A percentile compares a stretch with the other conserved stretches of the same genome.
Conservation (phyloP, 2,888 invertebrate genomes). For the Lordiphosa andalusiaca region DNA sequence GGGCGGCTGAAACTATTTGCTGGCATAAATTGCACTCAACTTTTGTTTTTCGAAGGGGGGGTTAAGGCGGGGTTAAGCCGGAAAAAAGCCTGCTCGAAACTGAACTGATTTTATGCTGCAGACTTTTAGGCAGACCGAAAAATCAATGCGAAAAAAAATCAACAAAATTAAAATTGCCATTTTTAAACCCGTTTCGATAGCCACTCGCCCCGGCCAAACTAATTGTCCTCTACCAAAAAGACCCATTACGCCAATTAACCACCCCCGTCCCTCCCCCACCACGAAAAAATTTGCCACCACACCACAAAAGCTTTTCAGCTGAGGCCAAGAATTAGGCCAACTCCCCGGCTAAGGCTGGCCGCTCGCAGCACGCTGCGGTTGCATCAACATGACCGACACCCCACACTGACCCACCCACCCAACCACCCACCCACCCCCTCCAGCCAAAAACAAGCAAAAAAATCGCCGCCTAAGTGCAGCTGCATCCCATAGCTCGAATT, state of each 20-base stretch:
- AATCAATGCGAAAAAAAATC: too few relatives aligned
- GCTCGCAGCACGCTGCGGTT: slow-evolving; percentile 60
- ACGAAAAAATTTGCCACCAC: neutral
- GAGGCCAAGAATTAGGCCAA: slow-evolving; percentile 56
- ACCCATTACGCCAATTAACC: slow-evolving; percentile 7
- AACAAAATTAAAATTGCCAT: neutral
- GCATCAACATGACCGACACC: slow-evolving; percentile 45
- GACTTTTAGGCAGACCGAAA: too few relatives aligned
- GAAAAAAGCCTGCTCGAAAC: too few relatives aligned
- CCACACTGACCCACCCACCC: too few relatives aligned
- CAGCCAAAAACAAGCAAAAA: neutral
- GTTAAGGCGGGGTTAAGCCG: too few relatives aligned
- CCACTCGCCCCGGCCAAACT: neutral
- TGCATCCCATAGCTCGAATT: slow-evolving; percentile 63
- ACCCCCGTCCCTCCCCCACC: too few relatives aligned
- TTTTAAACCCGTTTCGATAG: neutral
- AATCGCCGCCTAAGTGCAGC: slow-evolving; percentile 27
- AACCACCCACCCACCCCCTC: too few relatives aligned
- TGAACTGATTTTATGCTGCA: too few relatives aligned
- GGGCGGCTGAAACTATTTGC: slow-evolving; percentile 39
- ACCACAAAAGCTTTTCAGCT: slow-evolving; percentile 36
- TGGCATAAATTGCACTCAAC: slow-evolving; percentile 50
- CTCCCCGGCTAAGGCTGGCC: slow-evolving; percentile 26
- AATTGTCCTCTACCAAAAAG: slow-evolving; percentile 2
- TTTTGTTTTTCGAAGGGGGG: too few relatives aligned